Evolutionary conservation across 2,113 vertebrate species (phyloP), one percentile per base, ranked within the genome.

Genomic region (Heteronetta atricapilla): DNA sequence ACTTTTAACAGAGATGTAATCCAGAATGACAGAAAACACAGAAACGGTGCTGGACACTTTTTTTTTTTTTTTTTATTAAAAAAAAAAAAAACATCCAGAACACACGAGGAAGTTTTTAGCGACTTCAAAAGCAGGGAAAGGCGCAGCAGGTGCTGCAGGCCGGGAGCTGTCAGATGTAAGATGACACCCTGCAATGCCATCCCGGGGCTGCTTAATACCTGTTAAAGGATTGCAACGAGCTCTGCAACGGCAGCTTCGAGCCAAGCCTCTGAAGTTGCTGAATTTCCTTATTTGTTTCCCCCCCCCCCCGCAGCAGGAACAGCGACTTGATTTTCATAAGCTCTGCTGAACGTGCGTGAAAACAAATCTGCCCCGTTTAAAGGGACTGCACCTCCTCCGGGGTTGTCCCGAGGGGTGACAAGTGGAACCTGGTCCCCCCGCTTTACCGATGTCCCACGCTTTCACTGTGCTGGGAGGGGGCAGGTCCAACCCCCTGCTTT

Each of bases 291-390:
- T 34, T 85, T 88, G 88, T 91, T 88, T 23, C 44, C n/a, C n/a
- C n/a, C n/a, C 69, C 87, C 81, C 56, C 80, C 56, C 75, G 62
- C 34, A 38, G 83, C 50, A 84, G 79, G 78, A 90, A 42, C n/a
- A 40, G 66, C 16, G 23, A 56, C 73, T 89, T 76, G 64, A 62
- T 94, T 97, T 96, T 92, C 81, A 36, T 75, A 79, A 95, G 70
- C 76, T 88, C 77, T 52, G 73, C 44, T 64, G 88, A 46, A 70
- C 50, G 62, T 33, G 33, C 90, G 14, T 20, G 82, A 72, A 89
- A 94, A 82, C 48, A 84, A 82, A 89, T 76, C 75, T 53, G 69
- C 55, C 66, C 44, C 2, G 9, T 86, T 59, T 59, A 44, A 94
- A 93, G 95, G 82, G 58, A 33, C 68, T 89, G 86, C 2, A 2